Evolutionary conservation across 2,113 vertebrate genomes (phyloP), one percentile per base, ranked within the genome.

Genomic region (Acrocephalus arundinaceus): DNA sequence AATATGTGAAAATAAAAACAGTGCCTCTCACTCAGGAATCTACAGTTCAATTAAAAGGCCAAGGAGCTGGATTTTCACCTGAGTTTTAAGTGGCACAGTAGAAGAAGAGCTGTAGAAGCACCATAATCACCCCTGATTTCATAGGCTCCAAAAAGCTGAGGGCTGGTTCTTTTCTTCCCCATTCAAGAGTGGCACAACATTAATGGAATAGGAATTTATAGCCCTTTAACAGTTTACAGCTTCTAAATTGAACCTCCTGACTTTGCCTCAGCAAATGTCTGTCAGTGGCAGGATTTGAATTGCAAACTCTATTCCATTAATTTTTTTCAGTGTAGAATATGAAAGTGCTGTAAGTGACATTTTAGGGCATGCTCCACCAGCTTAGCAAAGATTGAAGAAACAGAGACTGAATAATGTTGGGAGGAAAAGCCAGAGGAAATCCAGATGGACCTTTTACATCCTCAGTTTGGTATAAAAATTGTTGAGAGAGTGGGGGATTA

Each of bases 351-450:
- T 49, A 61, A 81, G 15, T 82, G 71, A 87, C 51, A 80, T 85
- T 89, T 94, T 58, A 85, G 54, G 39, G 46, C 54, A 73, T 1
- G 24, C 63, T 94, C 66, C 30, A 92, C 31, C 35, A 83, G 55
- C 43, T 92, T 84, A 85, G 46, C 18, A 61, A 87, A 85, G 55
- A 90, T 10, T 71, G 71, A 77, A 93, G 78, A 89, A 95, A 75
- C 80, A 94, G 65, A 85, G n/a, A 41, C 23, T 58, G 71, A 87
- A 67, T 48, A 80, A 85, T 13, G 24, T 14, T 7, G 81, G 75
- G 84, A 70, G 15, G 15, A 89, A 87, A 93, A 79, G 24, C 43
- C 86, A 52, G 28, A 83, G 51, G 13, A 30, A 95, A 90, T 86
- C 63, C 75, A 88, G 67, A 83, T 25, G 28, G 46, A 72, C 71